Conservation (phyloP, 2,113 vertebrate species). For the Stegastes partitus region DNA sequence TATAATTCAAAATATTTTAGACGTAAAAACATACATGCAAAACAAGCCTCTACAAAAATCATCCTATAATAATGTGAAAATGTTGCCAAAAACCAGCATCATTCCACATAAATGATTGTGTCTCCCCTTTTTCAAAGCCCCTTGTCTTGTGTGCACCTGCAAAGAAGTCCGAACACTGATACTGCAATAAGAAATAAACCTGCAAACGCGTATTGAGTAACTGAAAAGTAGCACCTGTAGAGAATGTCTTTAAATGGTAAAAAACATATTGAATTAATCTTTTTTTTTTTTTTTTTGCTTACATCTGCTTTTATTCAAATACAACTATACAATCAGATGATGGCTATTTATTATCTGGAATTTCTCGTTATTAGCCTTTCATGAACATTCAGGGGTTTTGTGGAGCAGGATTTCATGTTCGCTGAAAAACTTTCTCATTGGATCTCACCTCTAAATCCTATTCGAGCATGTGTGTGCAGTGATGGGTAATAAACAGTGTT, state of each 20-base stretch:
- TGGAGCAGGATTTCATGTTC: background rate
- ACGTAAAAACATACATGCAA: slow-evolving; percentile 50
- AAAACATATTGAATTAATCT: background rate
- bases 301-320: background rate
- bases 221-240: slow-evolving; percentile 7
- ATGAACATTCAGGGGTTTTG: too few relatives aligned
- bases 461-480: background rate
- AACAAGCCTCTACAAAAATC: slow-evolving; percentile 59
- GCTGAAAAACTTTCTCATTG: background rate
- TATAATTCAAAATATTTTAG: slow-evolving; percentile 46
- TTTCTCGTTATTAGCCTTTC: too few relatives aligned
- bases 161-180: slow-evolving; percentile 10
- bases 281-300: background rate
- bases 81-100: slow-evolving; percentile 45
- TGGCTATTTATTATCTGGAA: background rate
- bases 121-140: slow-evolving; percentile 26
- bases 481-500: background rate
- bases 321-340: background rate
- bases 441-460: background rate
- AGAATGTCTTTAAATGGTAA: background rate
- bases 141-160: background rate
- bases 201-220: slow-evolving; percentile 12
- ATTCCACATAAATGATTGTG: slow-evolving; percentile 56
- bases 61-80: slow-evolving; percentile 64
- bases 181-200: slow-evolving; percentile 21